Percentiles rank a stretch among this genome's conserved stretches.
phyloP scores from a whole-genome alignment of 53 echinoderm and acorn worm species.

The Astropecten irregularis region DNA sequence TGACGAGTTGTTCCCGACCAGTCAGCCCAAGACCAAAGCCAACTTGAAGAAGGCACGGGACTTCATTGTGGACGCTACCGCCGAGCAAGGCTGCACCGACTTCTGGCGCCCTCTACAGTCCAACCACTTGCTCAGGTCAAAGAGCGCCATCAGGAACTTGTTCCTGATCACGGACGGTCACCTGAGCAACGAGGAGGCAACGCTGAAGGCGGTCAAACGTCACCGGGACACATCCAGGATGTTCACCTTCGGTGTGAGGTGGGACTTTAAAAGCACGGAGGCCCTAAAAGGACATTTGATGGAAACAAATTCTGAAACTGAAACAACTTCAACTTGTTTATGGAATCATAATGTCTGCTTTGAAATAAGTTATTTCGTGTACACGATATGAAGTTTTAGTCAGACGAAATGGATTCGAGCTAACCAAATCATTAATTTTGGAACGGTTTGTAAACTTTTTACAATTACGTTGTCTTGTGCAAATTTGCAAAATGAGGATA shows the following conservation, averaged over 20 bases:
- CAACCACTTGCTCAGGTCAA: slow-evolving; percentile 55
- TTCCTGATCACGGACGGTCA: slow-evolving; percentile 85
- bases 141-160: slow-evolving; percentile 56
- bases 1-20: slow-evolving; percentile 75
- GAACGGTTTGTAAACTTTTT: too few species aligned
- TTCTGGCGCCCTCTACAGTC: slow-evolving; percentile 82
- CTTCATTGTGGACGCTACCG: slow-evolving; percentile 53
- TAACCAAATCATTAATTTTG: too few species aligned
- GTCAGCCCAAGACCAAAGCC: slow-evolving; percentile 52
- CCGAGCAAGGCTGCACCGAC: slow-evolving; percentile 74
- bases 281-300: too few species aligned
- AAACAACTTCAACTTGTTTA: too few species aligned
- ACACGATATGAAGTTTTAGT: too few species aligned
- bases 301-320: too few species aligned
- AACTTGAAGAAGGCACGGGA: slow-evolving; percentile 47
- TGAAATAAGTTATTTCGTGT: too few species aligned
- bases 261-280: too few species aligned
- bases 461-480: too few species aligned
- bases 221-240: slow-evolving; percentile 66
- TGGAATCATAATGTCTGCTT: too few species aligned
- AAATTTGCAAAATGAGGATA: too few species aligned
- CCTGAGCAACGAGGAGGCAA: slow-evolving; percentile 78
- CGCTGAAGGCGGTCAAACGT: slow-evolving; percentile 58
- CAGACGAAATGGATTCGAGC: too few species aligned
- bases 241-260: slow-evolving; percentile 88